Conservation (phyloP, 2,113 vertebrate genomes). For the Cryptoleucopteryx plumbea region DNA sequence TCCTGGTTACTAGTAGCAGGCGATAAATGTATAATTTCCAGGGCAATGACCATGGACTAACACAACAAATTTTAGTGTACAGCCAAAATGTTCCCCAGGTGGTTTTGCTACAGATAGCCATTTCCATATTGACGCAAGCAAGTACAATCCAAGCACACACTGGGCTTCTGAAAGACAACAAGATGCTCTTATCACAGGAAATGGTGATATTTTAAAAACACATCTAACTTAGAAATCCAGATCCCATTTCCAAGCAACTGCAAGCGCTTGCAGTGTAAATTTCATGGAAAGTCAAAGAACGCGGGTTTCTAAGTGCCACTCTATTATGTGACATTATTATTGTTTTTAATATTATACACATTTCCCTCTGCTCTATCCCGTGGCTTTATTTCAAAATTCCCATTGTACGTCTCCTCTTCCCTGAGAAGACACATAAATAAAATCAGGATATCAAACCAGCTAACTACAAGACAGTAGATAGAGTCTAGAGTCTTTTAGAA, state of each 20-base stretch:
- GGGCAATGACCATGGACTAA: neutral
- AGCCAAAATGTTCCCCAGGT: neutral
- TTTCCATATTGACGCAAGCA: neutral
- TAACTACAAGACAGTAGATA: neutral
- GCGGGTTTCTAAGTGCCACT: neutral
- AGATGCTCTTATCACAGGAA: neutral
- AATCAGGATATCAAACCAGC: neutral
- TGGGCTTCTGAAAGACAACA: neutral
- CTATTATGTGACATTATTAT: neutral
- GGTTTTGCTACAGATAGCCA: neutral
- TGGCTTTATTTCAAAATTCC: neutral
- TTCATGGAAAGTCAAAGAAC: neutral
- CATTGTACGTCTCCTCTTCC: neutral
- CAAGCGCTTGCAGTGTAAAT: neutral
- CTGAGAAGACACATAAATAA: neutral
- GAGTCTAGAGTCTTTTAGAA: neutral
- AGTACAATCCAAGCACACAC: neutral
- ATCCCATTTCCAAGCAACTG: neutral
- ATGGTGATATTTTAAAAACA: neutral
- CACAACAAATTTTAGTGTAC: neutral
- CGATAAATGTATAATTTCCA: neutral
- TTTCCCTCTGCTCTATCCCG: neutral
- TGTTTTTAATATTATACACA: neutral
- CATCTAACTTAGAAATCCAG: neutral
- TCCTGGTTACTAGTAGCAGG: neutral